Base-by-base conservation (phyloP, 2,113 vertebrate genomes). In the Fulica atra region DNA sequence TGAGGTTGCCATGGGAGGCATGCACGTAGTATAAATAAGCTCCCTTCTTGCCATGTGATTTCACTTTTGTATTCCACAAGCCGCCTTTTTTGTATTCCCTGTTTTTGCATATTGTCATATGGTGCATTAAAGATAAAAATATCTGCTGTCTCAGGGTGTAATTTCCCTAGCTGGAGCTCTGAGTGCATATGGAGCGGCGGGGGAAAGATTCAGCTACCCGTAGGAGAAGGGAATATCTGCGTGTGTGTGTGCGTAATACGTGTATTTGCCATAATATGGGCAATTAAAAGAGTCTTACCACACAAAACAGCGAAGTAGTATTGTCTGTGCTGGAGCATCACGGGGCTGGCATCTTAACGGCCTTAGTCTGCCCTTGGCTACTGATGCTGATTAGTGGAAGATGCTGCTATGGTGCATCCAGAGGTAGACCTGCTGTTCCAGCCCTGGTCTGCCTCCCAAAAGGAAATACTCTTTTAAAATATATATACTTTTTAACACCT, bases 1-100 rank as follows among this genome's bases (percentile, higher is more conserved):
- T 89, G 92, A 93, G 93, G 96, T 97, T 97, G 97, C 96, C 86
- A 97, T 97, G 97, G 97, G 81, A 96, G 88, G 65, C 88, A 65
- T 73, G 57, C 83, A 78, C 46, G 26, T 89, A 87, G 96, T 96
- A 94, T 96, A 89, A 94, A 95, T 97, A 94, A 93, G 71, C 91
- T 70, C 42, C 44, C 29, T 81, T 85, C 73, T 57, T 87, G 76
- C 88, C 83, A 54, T 74, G 88, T 86, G 84, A 94, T 88, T 94
- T 91, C 3, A 17, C 89, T 95, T 96, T 91, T 96, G 81, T 93
- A 93, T 96, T 86, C 89, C 72, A 26, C 57, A 29, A 85, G 86
- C 83, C 86, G 81, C 33, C 38, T 86, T 95, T 95, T 90, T 93
- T 89, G 76, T 86, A 60, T 94, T 94, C 89, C 29, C 35, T 88